Evolutionary conservation across 1,140 invertebrate species (phyloP).

Genomic region (Penaeus japonicus): DNA sequence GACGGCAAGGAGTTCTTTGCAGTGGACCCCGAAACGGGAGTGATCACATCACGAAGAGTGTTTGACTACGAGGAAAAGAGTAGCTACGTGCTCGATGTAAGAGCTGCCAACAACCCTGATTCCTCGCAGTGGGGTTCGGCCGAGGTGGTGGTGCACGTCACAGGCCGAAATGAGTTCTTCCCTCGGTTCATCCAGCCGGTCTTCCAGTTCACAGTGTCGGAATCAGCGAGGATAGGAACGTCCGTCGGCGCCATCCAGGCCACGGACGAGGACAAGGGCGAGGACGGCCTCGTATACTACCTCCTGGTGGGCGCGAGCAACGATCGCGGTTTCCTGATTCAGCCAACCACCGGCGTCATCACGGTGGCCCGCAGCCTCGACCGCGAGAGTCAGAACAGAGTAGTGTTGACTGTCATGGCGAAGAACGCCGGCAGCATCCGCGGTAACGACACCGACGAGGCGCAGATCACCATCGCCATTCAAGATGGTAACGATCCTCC

Average conservation of each 20-base stretch:
- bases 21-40: conserved; percentile 79
- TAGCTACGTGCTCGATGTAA: conserved; percentile 79
- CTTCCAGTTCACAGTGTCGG: conserved; percentile 93
- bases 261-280: conserved; percentile 89
- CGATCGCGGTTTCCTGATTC: conserved; percentile 88
- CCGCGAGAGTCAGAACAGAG: conserved; percentile 88
- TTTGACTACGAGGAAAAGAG: conserved; percentile 92
- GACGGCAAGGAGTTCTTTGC: conserved; percentile 79
- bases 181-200: conserved; percentile 90
- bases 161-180: conserved; percentile 90
- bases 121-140: conserved; percentile 80
- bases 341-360: conserved; percentile 83
- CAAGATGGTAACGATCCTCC: conserved; percentile 96
- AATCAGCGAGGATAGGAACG: conserved; percentile 87
- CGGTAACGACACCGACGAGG: conserved; percentile 94
- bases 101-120: conserved; percentile 84
- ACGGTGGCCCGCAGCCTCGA: conserved; percentile 83
- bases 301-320: conserved; percentile 92
- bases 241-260: conserved; percentile 87
- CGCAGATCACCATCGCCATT: conserved; percentile 89
- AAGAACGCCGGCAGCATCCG: conserved; percentile 92
- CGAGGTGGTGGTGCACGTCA: conserved; percentile 78
- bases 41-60: conserved; percentile 76
- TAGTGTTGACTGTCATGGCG: conserved; percentile 89
- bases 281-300: conserved; percentile 90